These are phyloP conservation scores for Portunus trituberculatus DNA, from an alignment of 1,140 invertebrate genomes.

Conservation along the genomic window DNA sequence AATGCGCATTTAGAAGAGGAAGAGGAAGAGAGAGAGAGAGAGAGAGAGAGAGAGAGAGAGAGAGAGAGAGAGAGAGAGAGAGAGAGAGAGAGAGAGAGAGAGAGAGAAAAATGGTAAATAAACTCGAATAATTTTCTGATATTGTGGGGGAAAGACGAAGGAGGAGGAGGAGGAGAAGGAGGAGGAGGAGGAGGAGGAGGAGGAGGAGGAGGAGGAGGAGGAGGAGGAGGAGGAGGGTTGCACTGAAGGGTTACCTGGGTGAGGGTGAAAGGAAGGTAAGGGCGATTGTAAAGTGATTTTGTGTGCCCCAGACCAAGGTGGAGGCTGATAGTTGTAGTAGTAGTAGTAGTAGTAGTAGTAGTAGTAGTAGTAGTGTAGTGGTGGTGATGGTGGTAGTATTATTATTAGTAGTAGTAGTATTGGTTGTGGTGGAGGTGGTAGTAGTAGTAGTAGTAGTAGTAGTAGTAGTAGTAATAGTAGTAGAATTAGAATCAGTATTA, in stretches of 20 bases:
- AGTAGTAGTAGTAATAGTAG: background rate
- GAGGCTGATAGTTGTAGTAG: background rate
- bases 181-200: background rate
- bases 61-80: conserved; percentile 1
- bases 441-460: too few relatives aligned
- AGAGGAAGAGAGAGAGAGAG: background rate
- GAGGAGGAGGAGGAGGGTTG: background rate
- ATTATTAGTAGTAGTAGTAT: background rate
- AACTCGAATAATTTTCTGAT: too few relatives aligned
- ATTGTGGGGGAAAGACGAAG: background rate
- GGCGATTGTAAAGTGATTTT: background rate
- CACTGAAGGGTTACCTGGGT: background rate
- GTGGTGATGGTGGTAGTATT: too few relatives aligned
- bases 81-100: background rate
- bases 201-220: background rate
- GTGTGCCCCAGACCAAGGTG: background rate
- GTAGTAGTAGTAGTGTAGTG: background rate
- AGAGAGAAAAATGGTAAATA: background rate
- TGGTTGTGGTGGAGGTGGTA: too few relatives aligned
- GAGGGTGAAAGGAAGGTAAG: background rate
- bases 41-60: background rate
- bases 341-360: conserved; percentile 3
- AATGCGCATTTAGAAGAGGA: background rate
- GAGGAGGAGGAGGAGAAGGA: background rate
- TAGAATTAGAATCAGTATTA: background rate